phyloP scores from a whole-genome alignment of 2,113 vertebrate genomes.

The Deroptyus accipitrinus region DNA sequence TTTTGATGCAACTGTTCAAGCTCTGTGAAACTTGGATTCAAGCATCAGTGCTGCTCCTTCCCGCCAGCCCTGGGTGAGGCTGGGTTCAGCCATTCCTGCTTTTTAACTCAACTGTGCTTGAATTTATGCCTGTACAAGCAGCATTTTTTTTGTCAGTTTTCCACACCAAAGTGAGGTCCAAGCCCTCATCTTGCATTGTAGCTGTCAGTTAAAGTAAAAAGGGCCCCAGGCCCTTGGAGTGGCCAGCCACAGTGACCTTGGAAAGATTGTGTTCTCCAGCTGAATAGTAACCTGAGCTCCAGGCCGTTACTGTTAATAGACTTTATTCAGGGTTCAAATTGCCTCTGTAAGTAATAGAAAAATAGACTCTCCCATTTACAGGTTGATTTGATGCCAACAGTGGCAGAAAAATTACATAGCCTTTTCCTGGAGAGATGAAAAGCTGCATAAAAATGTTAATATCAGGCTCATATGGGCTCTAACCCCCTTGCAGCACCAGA shows the following conservation, averaged over 20 bases:
- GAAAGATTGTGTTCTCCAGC: background rate
- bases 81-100: background rate
- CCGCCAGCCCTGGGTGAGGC: background rate
- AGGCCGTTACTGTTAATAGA: background rate
- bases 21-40: no score
- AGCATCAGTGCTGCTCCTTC: background rate
- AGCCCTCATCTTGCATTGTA: background rate
- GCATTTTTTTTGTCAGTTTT: background rate
- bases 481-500: background rate
- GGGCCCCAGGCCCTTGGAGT: rapidly evolving
- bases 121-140: background rate
- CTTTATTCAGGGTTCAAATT: slow-evolving; percentile 34
- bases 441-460: background rate
- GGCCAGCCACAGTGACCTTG: rapidly evolving
- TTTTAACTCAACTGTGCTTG: background rate
- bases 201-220: background rate
- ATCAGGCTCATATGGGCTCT: background rate
- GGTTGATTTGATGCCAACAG: background rate
- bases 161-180: background rate
- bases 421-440: background rate
- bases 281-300: background rate
- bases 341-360: slow-evolving; percentile 22
- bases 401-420: background rate
- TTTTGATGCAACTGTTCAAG: background rate
- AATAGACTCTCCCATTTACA: slow-evolving; percentile 34